These are phyloP conservation scores for Drosophila ficusphila DNA, from an alignment of 1,140 invertebrate species.

Conservation along the genomic window DNA sequence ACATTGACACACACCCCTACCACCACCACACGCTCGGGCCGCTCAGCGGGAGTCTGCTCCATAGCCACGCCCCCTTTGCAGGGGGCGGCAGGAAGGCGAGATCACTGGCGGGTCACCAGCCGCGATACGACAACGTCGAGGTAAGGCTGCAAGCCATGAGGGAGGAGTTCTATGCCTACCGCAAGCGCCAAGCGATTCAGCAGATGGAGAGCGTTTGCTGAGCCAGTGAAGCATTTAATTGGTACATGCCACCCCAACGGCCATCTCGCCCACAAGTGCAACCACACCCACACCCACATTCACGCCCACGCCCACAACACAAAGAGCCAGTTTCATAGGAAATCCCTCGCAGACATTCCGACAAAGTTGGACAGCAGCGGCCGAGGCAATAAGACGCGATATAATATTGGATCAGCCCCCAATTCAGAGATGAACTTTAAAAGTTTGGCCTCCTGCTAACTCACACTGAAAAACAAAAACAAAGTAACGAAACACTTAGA, in stretches of 20 bases:
- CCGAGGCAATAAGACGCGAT: conserved; percentile 12
- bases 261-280: background rate
- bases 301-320: too few species aligned
- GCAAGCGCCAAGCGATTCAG: conserved; percentile 91
- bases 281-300: too few species aligned
- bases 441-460: conserved; percentile 49
- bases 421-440: conserved; percentile 49
- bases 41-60: conserved; percentile 83
- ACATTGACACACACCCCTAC: conserved; percentile 67
- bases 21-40: conserved; percentile 65
- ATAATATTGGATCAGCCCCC: conserved; percentile 24
- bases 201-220: conserved; percentile 90
- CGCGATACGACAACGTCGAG: conserved; percentile 92
- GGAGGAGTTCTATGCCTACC: conserved; percentile 96
- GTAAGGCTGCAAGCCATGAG: conserved; percentile 97
- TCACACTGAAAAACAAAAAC: background rate
- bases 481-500: conserved; percentile 14
- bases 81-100: conserved; percentile 48
- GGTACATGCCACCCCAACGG: conserved; percentile 4
- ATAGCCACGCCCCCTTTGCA: conserved; percentile 41
- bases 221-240: conserved; percentile 49
- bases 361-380: background rate
- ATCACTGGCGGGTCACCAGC: conserved; percentile 80
- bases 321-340: background rate
- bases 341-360: background rate